Base-by-base conservation (phyloP, 2,888 invertebrate species). In the Cantharis rufa region DNA sequence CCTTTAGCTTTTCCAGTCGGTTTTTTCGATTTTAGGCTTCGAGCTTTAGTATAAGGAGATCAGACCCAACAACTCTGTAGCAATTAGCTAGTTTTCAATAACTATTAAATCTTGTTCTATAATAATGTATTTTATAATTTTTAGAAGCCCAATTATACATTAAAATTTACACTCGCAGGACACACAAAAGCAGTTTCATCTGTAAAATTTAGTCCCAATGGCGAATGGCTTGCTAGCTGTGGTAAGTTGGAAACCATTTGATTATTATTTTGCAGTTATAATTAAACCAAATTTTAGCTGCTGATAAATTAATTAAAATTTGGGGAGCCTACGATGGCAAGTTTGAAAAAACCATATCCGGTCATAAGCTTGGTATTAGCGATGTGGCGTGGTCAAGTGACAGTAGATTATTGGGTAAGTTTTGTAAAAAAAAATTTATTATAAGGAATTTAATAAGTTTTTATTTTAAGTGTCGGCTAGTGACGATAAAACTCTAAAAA, bases 321-420 rank as follows among this genome's bases (percentile, higher is more conserved):
- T 99, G 99, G 98, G 98, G 98, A 79, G 98, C 98, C 18, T 98
- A 98, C 87, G 98, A 99, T 92, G 98, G 99, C 64, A 98, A 98
- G 89, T 98, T 98, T 90, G 99, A 99, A 88, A 98, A 98, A 89
- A 98, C 98, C 13, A 98, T 99, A 84, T 93, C 95, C 9, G 99
- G 99, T 70, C 99, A 99, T 88, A 99, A 99, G 89, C 91, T 99
- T 89, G 99, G 99, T 79, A 97, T 99, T 83, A 98, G 98, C 82
- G 99, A 99, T 90, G 96, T 99, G 28, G 97, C 98, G 1, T 99
- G 99, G 99, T 98, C 98, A 3, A 96, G 96, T 79, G 99, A 99
- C 87, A 98, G 97, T 85, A 92, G 97, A 82, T 90, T 98, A 72
- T 80, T 87, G 79, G 99, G 99, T 89, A 98, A 98, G 91, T 28